phyloP scores from a whole-genome alignment of 2,113 vertebrate species.

The Pithys albifrons region DNA sequence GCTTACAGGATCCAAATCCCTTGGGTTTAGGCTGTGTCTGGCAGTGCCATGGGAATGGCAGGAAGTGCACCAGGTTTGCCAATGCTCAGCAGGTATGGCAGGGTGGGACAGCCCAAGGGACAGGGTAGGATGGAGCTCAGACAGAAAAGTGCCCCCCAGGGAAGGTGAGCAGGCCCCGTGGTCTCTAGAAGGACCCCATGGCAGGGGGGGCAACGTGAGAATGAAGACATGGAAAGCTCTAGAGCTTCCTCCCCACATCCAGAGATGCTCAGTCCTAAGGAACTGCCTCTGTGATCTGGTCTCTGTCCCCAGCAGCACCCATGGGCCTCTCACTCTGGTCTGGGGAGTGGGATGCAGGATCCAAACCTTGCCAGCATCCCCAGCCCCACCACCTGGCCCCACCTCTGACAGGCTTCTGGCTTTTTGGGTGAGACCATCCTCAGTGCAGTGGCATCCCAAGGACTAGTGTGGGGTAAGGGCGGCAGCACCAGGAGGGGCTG shows the following conservation, averaged over 20 bases:
- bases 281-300: background rate
- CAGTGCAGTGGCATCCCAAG: background rate
- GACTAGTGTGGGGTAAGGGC: background rate
- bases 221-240: background rate
- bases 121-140: background rate
- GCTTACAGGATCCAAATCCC: background rate
- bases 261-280: background rate
- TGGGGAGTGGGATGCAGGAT: background rate
- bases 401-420: background rate
- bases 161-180: accelerated
- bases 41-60: background rate
- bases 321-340: background rate
- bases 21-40: background rate
- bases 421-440: background rate
- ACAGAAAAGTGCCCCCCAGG: background rate
- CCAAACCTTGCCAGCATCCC: background rate
- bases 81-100: background rate
- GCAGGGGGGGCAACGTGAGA: background rate
- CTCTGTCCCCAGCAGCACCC: background rate
- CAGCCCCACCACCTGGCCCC: background rate
- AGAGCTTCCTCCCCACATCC: background rate
- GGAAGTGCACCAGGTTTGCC: background rate
- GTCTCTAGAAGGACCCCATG: accelerated
- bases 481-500: background rate
- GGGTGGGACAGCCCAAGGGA: background rate